Evolutionary conservation across 2,888 invertebrate species (phyloP).

Genomic region (Ochlodes sylvanus): DNA sequence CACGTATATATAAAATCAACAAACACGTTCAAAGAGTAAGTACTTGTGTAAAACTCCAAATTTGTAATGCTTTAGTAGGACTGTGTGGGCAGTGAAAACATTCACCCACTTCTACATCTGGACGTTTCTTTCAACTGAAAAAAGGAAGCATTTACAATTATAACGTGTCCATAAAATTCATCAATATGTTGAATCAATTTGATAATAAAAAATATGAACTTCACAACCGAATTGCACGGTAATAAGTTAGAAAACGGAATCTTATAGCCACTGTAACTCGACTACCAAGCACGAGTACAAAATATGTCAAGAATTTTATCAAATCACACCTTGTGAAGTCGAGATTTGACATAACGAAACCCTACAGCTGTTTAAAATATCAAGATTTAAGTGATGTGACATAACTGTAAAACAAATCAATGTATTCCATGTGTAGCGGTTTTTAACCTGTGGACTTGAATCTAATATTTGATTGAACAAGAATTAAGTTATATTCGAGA

Average conservation of each 20-base stretch:
- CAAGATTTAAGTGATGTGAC: too few relatives aligned
- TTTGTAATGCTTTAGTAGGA: slow-evolving; percentile 18
- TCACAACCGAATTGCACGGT: slow-evolving; percentile 27
- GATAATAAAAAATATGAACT: not conserved
- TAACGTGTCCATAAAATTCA: not conserved
- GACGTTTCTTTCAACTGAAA: slow-evolving; percentile 25
- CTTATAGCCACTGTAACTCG: too few relatives aligned
- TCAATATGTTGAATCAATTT: not conserved
- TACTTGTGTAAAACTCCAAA: slow-evolving; percentile 14
- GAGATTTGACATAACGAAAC: too few relatives aligned
- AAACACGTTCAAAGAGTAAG: slow-evolving; percentile 20
- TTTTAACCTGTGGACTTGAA: too few relatives aligned
- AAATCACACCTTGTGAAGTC: too few relatives aligned
- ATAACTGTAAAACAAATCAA: too few relatives aligned
- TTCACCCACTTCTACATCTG: slow-evolving; percentile 15
- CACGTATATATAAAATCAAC: slow-evolving; percentile 19
- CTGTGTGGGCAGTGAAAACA: slow-evolving; percentile 4
- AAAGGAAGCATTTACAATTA: slow-evolving; percentile 11
- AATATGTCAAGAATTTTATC: too few relatives aligned
- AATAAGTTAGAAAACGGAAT: not conserved
- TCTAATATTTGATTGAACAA: too few relatives aligned
- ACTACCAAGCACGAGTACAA: too few relatives aligned
- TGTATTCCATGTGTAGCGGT: too few relatives aligned
- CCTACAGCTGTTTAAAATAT: too few relatives aligned
- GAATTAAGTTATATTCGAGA: too few relatives aligned